phyloP scores from a whole-genome alignment of 2,888 invertebrate species.

The Charanyca ferruginea region DNA sequence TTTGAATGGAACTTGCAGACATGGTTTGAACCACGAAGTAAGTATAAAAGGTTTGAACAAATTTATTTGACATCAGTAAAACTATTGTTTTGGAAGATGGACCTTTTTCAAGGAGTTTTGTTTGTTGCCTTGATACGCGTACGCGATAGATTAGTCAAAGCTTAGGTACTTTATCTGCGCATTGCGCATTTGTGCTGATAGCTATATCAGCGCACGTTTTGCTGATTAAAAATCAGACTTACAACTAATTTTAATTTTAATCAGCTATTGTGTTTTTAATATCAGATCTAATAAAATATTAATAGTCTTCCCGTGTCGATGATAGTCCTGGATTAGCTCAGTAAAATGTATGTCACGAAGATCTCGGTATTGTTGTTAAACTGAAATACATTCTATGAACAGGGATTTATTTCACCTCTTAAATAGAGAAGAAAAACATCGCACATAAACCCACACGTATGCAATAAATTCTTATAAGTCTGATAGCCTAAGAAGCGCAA shows the following conservation, averaged over 20 bases:
- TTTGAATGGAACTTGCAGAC: not conserved
- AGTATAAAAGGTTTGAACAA: too few relatives aligned
- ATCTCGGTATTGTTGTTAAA: slow-evolving; percentile 15
- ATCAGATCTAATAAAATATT: not conserved
- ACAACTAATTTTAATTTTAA: not conserved
- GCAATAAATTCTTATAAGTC: slow-evolving; percentile 54
- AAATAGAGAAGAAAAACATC: slow-evolving; percentile 40
- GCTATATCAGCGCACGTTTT: not conserved
- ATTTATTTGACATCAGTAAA: slow-evolving; percentile 1
- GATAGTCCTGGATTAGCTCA: not conserved
- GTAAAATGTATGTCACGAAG: slow-evolving; percentile 1
- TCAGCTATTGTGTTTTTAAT: not conserved
- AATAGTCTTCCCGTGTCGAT: not conserved
- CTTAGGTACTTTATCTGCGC: too few relatives aligned
- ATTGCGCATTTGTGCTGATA: too few relatives aligned
- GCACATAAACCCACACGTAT: slow-evolving; percentile 45
- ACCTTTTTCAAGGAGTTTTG: slow-evolving; percentile 3
- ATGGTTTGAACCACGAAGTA: slow-evolving; percentile 8
- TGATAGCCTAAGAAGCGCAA: slow-evolving; percentile 40
- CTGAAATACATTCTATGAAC: slow-evolving; percentile 32
- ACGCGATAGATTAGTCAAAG: not conserved
- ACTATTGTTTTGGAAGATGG: slow-evolving; percentile 13
- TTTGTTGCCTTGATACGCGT: not conserved
- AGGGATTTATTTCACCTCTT: slow-evolving; percentile 35
- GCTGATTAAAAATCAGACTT: not conserved